These are phyloP conservation scores for Philereme vetulata DNA, from an alignment of 2,888 invertebrate species.

Conservation along the genomic window DNA sequence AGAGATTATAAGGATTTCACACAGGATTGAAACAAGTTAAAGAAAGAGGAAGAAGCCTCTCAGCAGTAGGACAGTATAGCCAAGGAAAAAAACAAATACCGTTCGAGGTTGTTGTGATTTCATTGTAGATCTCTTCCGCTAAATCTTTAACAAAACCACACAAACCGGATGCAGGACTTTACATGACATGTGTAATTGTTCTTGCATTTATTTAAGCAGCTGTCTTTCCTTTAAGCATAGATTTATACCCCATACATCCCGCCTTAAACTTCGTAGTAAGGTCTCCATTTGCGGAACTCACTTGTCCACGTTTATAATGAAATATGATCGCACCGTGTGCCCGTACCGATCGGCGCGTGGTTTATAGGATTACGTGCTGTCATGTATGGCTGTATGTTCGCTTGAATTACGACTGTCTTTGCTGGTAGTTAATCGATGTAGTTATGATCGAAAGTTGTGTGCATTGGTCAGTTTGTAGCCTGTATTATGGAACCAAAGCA, in stretches of 20 bases:
- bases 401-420: constrained; percentile 30
- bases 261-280: not conserved
- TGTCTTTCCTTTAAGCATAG: not conserved
- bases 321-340: constrained; percentile 31
- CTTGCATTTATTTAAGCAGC: no score
- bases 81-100: no score
- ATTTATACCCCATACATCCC: not conserved
- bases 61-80: no score
- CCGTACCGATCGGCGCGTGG: constrained; percentile 30
- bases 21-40: no score
- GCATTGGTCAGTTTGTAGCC: constrained; percentile 1
- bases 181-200: no score
- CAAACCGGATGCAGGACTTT: no score
- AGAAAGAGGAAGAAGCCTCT: no score
- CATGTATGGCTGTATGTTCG: constrained; percentile 32
- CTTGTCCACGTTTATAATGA: constrained; percentile 37
- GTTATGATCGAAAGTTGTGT: constrained; percentile 13
- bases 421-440: constrained; percentile 15
- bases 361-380: constrained; percentile 37
- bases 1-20: no score
- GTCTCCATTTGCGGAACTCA: constrained; percentile 34
- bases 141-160: no score
- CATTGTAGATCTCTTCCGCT: no score
- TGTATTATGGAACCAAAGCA: no score
- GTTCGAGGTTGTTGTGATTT: no score